These are phyloP conservation scores for Scarus forsteni DNA, from an alignment of 2,797 vertebrate species.

Conservation along the genomic window DNA sequence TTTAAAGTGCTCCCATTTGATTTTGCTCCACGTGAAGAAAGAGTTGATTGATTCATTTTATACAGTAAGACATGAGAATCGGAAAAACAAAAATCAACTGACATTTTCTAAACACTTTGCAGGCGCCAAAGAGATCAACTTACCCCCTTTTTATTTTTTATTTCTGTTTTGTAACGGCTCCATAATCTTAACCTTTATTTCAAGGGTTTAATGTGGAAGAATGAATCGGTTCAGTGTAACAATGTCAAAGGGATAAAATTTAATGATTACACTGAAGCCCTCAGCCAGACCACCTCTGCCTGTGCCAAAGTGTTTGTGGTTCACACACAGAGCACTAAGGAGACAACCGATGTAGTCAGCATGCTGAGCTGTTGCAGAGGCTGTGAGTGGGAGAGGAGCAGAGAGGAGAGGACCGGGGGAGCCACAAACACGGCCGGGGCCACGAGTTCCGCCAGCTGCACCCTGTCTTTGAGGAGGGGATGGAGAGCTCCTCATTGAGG, in stretches of 20 bases:
- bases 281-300: constrained; percentile 48
- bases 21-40: too few species aligned
- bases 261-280: constrained; percentile 45
- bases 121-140: neutral
- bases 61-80: too few species aligned
- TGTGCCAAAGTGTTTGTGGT: constrained; percentile 71
- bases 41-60: too few species aligned
- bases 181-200: constrained; percentile 18
- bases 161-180: neutral
- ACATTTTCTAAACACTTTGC: constrained; percentile 19
- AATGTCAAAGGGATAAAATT: constrained; percentile 54
- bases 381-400: constrained; percentile 72
- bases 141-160: neutral
- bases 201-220: constrained; percentile 26
- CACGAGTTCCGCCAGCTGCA: constrained; percentile 95
- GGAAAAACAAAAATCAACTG: too few species aligned
- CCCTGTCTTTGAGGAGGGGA: constrained; percentile 92
- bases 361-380: constrained; percentile 74
- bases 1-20: too few species aligned
- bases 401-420: constrained; percentile 71
- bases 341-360: constrained; percentile 86
- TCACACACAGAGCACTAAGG: constrained; percentile 73
- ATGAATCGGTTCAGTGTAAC: constrained; percentile 41
- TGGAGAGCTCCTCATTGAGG: constrained; percentile 93
- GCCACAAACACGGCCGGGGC: constrained; percentile 83